Evolutionary conservation across 2,888 invertebrate species (phyloP).

Genomic region (Parapristionchus giblindavisi): DNA sequence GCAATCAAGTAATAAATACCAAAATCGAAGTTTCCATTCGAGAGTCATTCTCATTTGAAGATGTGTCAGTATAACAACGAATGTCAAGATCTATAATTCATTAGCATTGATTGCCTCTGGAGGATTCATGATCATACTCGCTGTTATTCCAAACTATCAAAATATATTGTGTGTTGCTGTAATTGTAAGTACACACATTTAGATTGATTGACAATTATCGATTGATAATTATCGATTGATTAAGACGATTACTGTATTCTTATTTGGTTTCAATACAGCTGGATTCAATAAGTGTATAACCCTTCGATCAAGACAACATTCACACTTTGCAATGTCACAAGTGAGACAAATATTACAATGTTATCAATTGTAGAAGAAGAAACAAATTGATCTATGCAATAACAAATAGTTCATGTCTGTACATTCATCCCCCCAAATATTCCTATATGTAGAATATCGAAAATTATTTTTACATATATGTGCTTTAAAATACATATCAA

Average conservation of each 20-base stretch:
- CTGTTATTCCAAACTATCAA: constrained; percentile 45
- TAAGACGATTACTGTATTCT: constrained; percentile 48
- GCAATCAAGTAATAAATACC: constrained; percentile 39
- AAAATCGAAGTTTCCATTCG: neutral
- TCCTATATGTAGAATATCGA: too few species aligned
- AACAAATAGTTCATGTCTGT: too few species aligned
- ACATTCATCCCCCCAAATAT: too few species aligned
- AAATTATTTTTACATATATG: too few species aligned
- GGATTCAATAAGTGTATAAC: constrained; percentile 54
- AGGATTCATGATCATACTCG: constrained; percentile 45
- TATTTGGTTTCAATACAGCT: constrained; percentile 50
- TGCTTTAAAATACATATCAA: too few species aligned
- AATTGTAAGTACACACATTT: constrained; percentile 33
- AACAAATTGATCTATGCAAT: too few species aligned
- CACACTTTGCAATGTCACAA: constrained; percentile 49
- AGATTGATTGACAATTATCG: neutral
- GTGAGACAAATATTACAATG: too few species aligned
- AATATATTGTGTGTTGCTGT: constrained; percentile 44
- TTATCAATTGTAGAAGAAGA: too few species aligned
- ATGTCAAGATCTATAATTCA: constrained; percentile 47
- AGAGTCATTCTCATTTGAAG: constrained; percentile 28
- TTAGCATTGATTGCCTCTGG: constrained; percentile 46
- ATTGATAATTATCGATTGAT: neutral
- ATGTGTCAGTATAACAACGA: constrained; percentile 44
- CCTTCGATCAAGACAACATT: constrained; percentile 49